Evolutionary conservation across 2,888 invertebrate genomes (phyloP).

Genomic region (Parnassius smintheus): DNA sequence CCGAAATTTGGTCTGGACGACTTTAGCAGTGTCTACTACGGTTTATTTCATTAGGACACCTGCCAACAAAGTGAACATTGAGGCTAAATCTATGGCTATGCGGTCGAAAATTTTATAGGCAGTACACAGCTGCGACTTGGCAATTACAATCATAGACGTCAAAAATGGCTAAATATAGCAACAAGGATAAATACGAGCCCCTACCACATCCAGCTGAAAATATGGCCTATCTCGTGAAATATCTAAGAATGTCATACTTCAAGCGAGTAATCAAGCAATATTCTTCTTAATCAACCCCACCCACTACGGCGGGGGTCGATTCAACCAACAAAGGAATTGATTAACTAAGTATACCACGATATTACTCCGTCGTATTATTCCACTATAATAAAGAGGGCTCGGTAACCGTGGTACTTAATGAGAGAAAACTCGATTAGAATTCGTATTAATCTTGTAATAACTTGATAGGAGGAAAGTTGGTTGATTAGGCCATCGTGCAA

Average conservation of each 20-base stretch:
- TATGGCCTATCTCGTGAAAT: constrained; percentile 15
- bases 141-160: too few relatives aligned
- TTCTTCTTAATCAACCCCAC: constrained; percentile 81
- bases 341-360: constrained; percentile 80
- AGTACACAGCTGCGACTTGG: too few relatives aligned
- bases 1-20: too few relatives aligned
- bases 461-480: constrained; percentile 59
- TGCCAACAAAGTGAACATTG: too few relatives aligned
- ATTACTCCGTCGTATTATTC: constrained; percentile 78
- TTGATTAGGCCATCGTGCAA: constrained; percentile 49
- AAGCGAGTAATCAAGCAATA: constrained; percentile 79
- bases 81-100: too few relatives aligned
- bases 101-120: too few relatives aligned
- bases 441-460: constrained; percentile 77
- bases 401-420: constrained; percentile 78
- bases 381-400: constrained; percentile 78
- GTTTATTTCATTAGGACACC: too few relatives aligned
- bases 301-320: constrained; percentile 72
- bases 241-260: constrained; percentile 55
- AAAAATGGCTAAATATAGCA: too few relatives aligned
- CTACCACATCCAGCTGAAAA: constrained; percentile 20
- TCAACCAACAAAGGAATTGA: constrained; percentile 80
- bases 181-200: too few relatives aligned
- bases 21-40: too few relatives aligned
- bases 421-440: constrained; percentile 80